Conservation (phyloP, 2,113 vertebrate species). For the Blennius ocellaris region DNA sequence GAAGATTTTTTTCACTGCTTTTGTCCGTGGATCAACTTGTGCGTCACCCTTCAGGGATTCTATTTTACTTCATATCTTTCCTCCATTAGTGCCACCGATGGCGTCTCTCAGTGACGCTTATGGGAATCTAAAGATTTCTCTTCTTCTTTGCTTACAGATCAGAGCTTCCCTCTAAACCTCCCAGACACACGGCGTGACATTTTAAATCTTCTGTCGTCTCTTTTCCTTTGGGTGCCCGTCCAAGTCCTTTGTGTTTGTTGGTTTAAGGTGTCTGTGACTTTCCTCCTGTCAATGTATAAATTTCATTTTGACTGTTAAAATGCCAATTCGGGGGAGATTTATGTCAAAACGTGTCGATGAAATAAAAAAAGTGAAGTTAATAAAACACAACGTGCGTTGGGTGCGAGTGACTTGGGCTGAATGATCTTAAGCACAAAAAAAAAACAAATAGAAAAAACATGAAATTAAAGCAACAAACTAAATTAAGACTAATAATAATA, state of each 20-base stretch:
- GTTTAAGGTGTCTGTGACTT: conserved; percentile 28
- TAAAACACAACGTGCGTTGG: background rate
- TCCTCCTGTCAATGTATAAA: conserved; percentile 33
- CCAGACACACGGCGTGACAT: conserved; percentile 52
- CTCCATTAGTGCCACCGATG: conserved; percentile 39
- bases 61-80: conserved; percentile 47
- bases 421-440: background rate
- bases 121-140: conserved; percentile 39
- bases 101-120: conserved; percentile 37
- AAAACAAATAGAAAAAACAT: background rate
- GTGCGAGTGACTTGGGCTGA: background rate
- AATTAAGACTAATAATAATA: background rate
- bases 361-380: conserved; percentile 4
- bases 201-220: conserved; percentile 57
- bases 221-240: conserved; percentile 7
- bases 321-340: conserved; percentile 4
- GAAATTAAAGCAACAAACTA: conserved; percentile 6
- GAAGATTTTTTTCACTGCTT: conserved; percentile 43
- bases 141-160: conserved; percentile 41
- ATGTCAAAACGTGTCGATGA: background rate
- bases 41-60: conserved; percentile 47
- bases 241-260: conserved; percentile 42
- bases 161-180: conserved; percentile 39
- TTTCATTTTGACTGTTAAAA: conserved; percentile 31
- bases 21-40: conserved; percentile 45